Conservation (phyloP, 1,140 invertebrate genomes). For the Antheraea mylitta region DNA sequence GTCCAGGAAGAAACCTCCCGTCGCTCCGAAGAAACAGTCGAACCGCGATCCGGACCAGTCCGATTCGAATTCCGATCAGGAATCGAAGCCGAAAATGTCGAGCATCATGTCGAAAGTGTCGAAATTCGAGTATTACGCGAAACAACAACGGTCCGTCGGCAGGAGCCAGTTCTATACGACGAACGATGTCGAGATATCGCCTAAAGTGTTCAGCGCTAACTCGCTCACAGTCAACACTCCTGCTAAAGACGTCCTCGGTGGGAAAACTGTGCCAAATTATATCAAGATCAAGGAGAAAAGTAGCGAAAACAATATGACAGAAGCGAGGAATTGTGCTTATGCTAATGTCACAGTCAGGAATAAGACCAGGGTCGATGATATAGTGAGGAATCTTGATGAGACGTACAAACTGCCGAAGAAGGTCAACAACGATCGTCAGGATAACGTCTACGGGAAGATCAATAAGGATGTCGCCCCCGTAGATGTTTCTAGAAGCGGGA, state of each 20-base stretch:
- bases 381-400: conserved; percentile 70
- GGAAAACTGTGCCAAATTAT: conserved; percentile 79
- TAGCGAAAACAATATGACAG: conserved; percentile 65
- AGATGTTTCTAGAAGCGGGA: background rate
- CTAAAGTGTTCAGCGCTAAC: conserved; percentile 88
- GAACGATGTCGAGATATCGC: conserved; percentile 79
- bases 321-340: conserved; percentile 64
- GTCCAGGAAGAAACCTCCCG: conserved; percentile 66
- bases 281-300: conserved; percentile 68
- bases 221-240: conserved; percentile 89
- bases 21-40: conserved; percentile 60
- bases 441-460: conserved; percentile 61
- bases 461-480: conserved; percentile 31
- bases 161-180: conserved; percentile 58
- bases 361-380: conserved; percentile 69
- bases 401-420: conserved; percentile 24
- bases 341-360: conserved; percentile 67
- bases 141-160: conserved; percentile 71
- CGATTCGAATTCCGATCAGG: conserved; percentile 62
- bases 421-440: conserved; percentile 54
- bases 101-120: conserved; percentile 82
- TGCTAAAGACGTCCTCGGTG: conserved; percentile 87
- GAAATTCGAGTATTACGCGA: conserved; percentile 81
- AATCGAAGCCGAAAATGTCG: conserved; percentile 56
- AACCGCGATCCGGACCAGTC: conserved; percentile 61